Conservation (phyloP, 1,140 invertebrate species). For the Drosophila persimilis region DNA sequence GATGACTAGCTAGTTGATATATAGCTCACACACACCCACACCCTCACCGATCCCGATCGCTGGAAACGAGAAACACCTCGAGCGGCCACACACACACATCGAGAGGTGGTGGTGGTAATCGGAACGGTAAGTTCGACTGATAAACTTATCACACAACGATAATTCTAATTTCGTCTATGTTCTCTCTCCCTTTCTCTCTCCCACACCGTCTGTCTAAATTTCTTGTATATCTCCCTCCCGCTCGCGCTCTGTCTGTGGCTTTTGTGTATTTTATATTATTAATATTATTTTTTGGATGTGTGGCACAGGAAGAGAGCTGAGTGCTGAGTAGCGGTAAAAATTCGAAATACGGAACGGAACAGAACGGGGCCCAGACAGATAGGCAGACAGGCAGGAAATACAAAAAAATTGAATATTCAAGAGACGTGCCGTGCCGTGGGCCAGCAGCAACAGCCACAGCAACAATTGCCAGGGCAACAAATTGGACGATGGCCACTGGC, state of each 20-base stretch:
- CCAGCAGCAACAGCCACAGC: conserved; percentile 9
- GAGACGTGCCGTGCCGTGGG: conserved; percentile 36
- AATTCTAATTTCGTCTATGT: conserved; percentile 62
- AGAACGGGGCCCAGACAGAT: conserved; percentile 30
- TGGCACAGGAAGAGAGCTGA: too few species aligned
- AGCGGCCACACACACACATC: conserved; percentile 2
- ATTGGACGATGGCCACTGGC: conserved; percentile 61
- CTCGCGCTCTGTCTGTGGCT: too few species aligned
- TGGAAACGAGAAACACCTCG: too few species aligned
- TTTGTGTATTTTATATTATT: too few species aligned
- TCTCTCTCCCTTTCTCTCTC: conserved; percentile 2
- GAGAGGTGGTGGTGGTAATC: conserved; percentile 47
- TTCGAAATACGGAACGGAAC: not conserved
- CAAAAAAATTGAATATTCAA: conserved; percentile 73
- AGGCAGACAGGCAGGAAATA: conserved; percentile 54
- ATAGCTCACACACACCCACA: conserved; percentile 15
- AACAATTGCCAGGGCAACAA: conserved; percentile 25
- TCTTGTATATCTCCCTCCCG: too few species aligned
- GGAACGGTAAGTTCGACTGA: conserved; percentile 60
- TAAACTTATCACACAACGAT: conserved; percentile 71
- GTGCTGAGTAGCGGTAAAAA: too few species aligned
- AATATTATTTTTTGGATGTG: too few species aligned
- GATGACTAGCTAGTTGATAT: conserved; percentile 42
- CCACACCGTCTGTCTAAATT: conserved; percentile 1
- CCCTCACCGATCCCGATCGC: conserved; percentile 5